Conservation (phyloP, 2,797 vertebrate genomes). For the Alosa sapidissima region DNA sequence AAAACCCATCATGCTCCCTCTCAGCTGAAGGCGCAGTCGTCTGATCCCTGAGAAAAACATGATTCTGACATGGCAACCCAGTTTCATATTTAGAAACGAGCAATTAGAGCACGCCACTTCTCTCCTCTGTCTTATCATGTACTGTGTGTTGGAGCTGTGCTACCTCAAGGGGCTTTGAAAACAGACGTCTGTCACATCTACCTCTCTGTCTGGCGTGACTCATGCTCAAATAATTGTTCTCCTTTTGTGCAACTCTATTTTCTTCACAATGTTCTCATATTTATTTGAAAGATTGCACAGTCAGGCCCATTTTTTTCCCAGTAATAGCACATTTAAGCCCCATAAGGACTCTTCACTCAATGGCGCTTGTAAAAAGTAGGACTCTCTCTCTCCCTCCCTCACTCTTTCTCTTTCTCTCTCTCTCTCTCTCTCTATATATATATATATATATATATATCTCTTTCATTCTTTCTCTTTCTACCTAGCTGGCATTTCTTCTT, state of each 20-base stretch:
- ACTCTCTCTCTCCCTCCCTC: not conserved
- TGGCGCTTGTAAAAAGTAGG: not conserved
- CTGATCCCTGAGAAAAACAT: not conserved
- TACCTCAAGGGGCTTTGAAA: not conserved
- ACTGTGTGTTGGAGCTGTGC: not conserved
- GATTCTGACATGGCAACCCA: not conserved
- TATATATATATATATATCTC: too few relatives aligned
- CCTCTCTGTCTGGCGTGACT: not conserved
- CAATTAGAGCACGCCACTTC: not conserved
- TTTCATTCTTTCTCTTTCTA: not conserved
- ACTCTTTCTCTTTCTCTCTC: not conserved
- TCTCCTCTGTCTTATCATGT: not conserved
- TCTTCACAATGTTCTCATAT: not conserved
- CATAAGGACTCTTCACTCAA: not conserved
- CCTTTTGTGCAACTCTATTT: not conserved
- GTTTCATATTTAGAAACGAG: not conserved
- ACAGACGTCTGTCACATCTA: not conserved
- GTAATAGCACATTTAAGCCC: conserved; percentile 19
- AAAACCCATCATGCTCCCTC: not conserved
- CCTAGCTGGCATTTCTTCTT: not conserved
- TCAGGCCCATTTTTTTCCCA: not conserved
- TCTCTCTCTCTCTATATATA: too few relatives aligned
- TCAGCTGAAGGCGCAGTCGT: not conserved
- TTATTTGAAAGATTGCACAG: not conserved
- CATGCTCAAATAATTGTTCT: conserved; percentile 1